phyloP scores from a whole-genome alignment of 2,797 vertebrate species.

The Tragelaphus oryx region DNA sequence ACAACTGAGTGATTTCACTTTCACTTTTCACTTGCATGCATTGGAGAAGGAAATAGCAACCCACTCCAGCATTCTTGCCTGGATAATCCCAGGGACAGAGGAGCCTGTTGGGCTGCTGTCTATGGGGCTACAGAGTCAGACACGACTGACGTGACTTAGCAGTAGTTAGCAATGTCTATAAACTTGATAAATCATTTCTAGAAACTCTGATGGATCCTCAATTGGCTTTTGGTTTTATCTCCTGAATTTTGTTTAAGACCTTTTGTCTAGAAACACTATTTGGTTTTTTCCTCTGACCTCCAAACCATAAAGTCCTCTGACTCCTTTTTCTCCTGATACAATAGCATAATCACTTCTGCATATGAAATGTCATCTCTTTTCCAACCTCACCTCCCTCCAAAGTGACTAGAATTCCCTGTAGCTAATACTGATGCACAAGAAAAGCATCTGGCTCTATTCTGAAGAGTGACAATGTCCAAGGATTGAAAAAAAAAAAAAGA shows the following conservation, averaged over 20 bases:
- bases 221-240: background rate
- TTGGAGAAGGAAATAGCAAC: too few species aligned
- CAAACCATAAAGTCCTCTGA: background rate
- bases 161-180: background rate
- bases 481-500: constrained; percentile 33
- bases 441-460: background rate
- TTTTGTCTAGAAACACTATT: background rate
- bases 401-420: background rate
- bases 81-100: too few species aligned
- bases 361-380: background rate
- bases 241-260: background rate
- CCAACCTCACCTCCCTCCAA: background rate
- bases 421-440: background rate
- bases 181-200: background rate
- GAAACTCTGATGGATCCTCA: background rate
- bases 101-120: too few species aligned
- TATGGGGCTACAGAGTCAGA: too few species aligned
- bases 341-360: background rate
- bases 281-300: background rate
- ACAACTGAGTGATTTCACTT: background rate
- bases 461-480: background rate
- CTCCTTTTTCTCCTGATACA: background rate
- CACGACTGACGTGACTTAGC: too few species aligned
- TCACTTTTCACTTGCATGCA: background rate
- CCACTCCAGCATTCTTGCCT: too few species aligned